Base-by-base conservation (phyloP, 2,888 invertebrate species). In the Eremobia ochroleuca region DNA sequence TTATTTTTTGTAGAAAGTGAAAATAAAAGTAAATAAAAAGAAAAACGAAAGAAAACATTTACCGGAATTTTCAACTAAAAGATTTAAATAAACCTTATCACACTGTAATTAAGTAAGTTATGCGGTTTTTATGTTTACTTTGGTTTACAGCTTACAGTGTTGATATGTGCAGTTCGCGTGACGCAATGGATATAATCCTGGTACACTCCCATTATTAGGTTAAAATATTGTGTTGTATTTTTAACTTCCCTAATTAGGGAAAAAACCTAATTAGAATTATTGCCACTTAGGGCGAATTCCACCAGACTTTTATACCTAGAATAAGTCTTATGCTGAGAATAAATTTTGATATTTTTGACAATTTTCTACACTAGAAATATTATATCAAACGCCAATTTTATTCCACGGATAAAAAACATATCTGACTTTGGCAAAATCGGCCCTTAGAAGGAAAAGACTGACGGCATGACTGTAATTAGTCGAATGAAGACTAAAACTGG, bases 111-210 rank as follows among this genome's bases (percentile, higher is more conserved):
- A 81, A 81, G 34, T 34, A 46, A 34, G 65, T 55, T 72, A 66
- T 70, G 70, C n/a, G 65, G 31, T 49, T 76, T 75, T 76, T 58
- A 65, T 59, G 69, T 69, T 59, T 68, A n/a, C 34, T 81, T 81
- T 81, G 4, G 37, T 55, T 76, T 59, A 52, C n/a, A 37, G 59
- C 58, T 46, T 34, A 67, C 21, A 34, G 13, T 59, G 59, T 67
- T 72, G 77, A 72, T 67, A 81, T 67, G 66, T 62, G 61, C 59
- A 52, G 68, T 59, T 73, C 58, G 81, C 81, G 81, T 81, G 81
- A 69, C 79, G n/a, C 43, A 59, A 72, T 73, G 73, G n/a, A 68
- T 83, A 65, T 46, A 37, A 59, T 72, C 25, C 73, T 21, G 52
- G 49, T 52, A 28, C 0, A 43, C 2, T 61, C 25, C 25, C 34